Evolutionary conservation across 2,888 invertebrate genomes (phyloP).

Genomic region (Phymatocera aterrima): DNA sequence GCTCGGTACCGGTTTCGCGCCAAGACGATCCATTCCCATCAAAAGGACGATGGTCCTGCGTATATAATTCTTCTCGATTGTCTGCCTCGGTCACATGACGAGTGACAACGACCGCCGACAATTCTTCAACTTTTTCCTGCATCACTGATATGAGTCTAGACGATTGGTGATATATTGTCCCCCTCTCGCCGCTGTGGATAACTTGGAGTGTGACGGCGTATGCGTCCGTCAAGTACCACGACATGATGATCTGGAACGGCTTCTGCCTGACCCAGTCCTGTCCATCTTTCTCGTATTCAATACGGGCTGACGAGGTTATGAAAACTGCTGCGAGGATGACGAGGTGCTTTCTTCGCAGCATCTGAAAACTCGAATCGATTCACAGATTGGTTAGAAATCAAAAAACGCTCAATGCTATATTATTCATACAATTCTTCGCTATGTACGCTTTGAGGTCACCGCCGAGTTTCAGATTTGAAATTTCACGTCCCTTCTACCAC

Average conservation of each 20-base stretch:
- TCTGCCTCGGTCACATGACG: neutral
- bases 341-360: neutral
- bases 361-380: conserved; percentile 18
- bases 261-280: neutral
- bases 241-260: conserved; percentile 19
- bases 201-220: neutral
- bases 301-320: neutral
- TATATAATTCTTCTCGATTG: neutral
- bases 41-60: neutral
- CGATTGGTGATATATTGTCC: neutral
- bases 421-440: no score
- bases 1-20: neutral
- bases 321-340: conserved; percentile 5
- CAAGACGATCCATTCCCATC: neutral
- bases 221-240: conserved; percentile 28
- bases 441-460: neutral
- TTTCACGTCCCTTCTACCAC: neutral
- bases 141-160: neutral
- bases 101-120: neutral
- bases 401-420: neutral
- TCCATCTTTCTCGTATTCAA: neutral
- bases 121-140: neutral
- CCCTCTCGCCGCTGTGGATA: neutral
- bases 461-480: neutral
- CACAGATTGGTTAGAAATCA: neutral